Evolutionary conservation across 37 sponge, comb jelly and placozoan genomes (phyloP).

Genomic region (Halichondria panicea): DNA sequence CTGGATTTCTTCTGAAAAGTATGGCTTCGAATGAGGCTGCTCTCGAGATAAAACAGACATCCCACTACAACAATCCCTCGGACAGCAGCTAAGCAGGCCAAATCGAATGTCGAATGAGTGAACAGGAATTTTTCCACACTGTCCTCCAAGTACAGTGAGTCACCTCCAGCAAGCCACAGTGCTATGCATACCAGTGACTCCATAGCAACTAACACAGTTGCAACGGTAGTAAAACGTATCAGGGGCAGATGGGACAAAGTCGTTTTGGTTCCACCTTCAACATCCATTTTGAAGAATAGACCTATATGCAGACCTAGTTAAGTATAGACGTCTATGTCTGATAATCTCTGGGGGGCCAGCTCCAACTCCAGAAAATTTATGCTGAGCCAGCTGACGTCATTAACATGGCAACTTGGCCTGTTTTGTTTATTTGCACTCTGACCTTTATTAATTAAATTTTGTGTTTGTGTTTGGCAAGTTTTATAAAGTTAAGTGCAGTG

Average conservation of each 20-base stretch:
- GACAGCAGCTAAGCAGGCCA: slow-evolving; percentile 68
- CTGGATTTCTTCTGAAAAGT: background rate
- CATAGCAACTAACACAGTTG: slow-evolving; percentile 30
- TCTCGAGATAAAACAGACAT: slow-evolving; percentile 56
- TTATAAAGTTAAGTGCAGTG: too few relatives aligned
- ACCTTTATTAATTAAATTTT: too few relatives aligned
- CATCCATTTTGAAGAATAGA: too few relatives aligned
- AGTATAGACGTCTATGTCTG: too few relatives aligned
- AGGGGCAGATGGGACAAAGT: slow-evolving; percentile 18
- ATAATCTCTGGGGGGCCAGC: too few relatives aligned
- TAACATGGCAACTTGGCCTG: too few relatives aligned
- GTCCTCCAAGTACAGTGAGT: slow-evolving; percentile 41
- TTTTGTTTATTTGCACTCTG: too few relatives aligned
- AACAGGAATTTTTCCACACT: slow-evolving; percentile 73
- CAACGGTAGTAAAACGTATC: slow-evolving; percentile 35
- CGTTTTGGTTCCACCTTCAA: too few relatives aligned
- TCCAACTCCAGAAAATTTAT: too few relatives aligned
- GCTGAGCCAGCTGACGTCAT: too few relatives aligned
- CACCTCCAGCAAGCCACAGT: slow-evolving; percentile 70
- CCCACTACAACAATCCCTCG: slow-evolving; percentile 47
- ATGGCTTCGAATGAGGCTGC: slow-evolving; percentile 9
- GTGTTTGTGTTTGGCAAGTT: too few relatives aligned
- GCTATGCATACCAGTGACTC: slow-evolving; percentile 50
- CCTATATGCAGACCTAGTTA: too few relatives aligned
- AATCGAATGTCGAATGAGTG: slow-evolving; percentile 64